Evolutionary conservation across 2,113 vertebrate genomes (phyloP), one percentile per base, ranked within the genome.

Genomic region (Leucopsar rothschildi): DNA sequence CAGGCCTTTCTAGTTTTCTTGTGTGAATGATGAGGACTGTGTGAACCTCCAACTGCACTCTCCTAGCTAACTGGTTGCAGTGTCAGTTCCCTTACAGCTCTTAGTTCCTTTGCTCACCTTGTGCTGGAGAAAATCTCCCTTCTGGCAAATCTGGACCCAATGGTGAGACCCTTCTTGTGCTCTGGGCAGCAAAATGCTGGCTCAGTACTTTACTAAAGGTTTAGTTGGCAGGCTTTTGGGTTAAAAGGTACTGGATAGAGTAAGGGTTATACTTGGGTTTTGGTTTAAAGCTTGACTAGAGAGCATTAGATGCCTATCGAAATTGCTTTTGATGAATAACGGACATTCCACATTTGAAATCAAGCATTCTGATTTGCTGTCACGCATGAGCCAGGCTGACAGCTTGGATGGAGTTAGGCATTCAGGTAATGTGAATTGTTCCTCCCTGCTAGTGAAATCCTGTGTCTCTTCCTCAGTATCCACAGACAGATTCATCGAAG

Each of bases 401-500:
- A 45, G 21, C 72, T 47, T 76, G 55, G 76, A 29, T 55, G 42
- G 53, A 56, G 8, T 50, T 59, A 59, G 76, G 28, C 21, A 10
- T 75, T 94, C 23, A 12, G 23, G 37, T 81, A 49, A 28, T 3
- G 3, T 27, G 15, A 72, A 8, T n/a, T 85, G 33, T 82, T 89
- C 37, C 22, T 86, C 37, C 59, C 37, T 1, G 1, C 52, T 77
- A 45, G 16, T 94, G 89, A 96, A 89, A 80, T 57, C 21, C 5
- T 8, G 3, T 20, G 7, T 86, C 44, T 90, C 53, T 92, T 64
- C 64, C 72, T 78, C 92, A 99, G 98, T 99, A 98, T 96, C 98
- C 99, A 59, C 99, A 99, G 98, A 97, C 98, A 90, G 99, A 99
- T 45, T 98, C 98, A 22, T 98, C 98, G 19, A 98, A 98, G 85